phyloP scores from a whole-genome alignment of 2,113 vertebrate species.

The Gorsachius goisagi region DNA sequence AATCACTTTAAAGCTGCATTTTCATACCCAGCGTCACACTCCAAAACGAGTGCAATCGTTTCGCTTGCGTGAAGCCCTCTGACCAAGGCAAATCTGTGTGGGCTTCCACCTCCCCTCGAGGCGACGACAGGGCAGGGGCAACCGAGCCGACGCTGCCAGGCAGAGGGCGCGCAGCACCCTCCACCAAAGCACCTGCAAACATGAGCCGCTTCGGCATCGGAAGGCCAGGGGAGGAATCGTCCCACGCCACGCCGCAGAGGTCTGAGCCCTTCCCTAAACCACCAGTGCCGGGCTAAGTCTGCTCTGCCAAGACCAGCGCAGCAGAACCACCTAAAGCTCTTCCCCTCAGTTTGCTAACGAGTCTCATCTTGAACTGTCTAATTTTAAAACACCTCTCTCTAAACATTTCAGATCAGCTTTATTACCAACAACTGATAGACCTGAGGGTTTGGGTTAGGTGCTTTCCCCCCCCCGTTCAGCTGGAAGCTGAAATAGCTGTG shows the following conservation, averaged over 20 bases:
- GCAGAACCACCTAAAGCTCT: not conserved
- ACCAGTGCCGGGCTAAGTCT: too few relatives aligned
- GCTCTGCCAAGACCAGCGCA: not conserved
- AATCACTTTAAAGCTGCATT: not conserved
- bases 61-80: not conserved
- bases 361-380: not conserved
- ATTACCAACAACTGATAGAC: not conserved
- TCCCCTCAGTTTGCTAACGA: not conserved
- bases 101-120: not conserved
- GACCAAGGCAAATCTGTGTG: not conserved
- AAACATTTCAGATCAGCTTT: not conserved
- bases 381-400: not conserved
- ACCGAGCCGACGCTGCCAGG: not conserved
- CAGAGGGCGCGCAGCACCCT: not conserved
- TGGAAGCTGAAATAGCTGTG: not conserved
- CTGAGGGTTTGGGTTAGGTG: not conserved
- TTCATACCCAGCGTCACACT: not conserved
- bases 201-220: not conserved
- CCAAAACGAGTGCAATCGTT: not conserved
- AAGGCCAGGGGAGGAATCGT: not conserved
- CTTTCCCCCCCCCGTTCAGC: not conserved
- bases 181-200: not conserved
- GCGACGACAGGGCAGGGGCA: not conserved
- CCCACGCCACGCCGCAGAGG: not conserved
- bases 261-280: not conserved